Percentiles rank a stretch among this genome's conserved stretches.
These are phyloP conservation scores for Sebastes reedi DNA, from an alignment of 2,797 vertebrate species.

Conservation along the genomic window DNA sequence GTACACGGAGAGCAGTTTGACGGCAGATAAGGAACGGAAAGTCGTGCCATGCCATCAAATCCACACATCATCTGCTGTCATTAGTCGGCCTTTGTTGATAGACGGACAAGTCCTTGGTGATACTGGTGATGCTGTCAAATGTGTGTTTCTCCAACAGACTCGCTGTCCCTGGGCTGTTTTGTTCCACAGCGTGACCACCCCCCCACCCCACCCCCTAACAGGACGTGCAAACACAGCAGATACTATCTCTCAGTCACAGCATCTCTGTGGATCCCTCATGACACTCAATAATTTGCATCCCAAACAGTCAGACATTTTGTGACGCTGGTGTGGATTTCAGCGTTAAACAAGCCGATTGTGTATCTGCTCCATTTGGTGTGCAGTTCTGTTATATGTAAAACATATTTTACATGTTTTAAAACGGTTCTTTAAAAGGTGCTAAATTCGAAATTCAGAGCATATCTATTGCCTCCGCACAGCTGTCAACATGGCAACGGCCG, in stretches of 20 bases:
- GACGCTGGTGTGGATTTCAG: background rate
- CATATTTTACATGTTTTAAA: background rate
- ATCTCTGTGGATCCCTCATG: conserved; percentile 22
- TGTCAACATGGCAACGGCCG: rapidly evolving
- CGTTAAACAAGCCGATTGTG: background rate
- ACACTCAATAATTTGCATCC: conserved; percentile 45
- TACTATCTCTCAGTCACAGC: conserved; percentile 28
- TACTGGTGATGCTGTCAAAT: conserved; percentile 20
- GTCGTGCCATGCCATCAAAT: conserved; percentile 11
- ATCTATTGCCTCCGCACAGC: too few species aligned
- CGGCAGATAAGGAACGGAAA: conserved; percentile 46
- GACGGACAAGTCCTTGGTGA: conserved; percentile 21
- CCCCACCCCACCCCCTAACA: conserved; percentile 13
- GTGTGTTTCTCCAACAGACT: conserved; percentile 41
- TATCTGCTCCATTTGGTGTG: background rate
- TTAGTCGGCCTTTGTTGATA: conserved; percentile 32
- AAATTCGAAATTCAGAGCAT: too few species aligned
- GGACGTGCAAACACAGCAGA: conserved; percentile 62
- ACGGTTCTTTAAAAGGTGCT: background rate
- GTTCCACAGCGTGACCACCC: conserved; percentile 13
- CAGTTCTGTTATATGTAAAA: background rate
- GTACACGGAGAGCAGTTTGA: conserved; percentile 22
- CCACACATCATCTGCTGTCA: conserved; percentile 23
- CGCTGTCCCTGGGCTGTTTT: conserved; percentile 36
- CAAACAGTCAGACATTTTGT: conserved; percentile 39